Base-by-base conservation (phyloP, 2,888 invertebrate genomes). In the Ennomos erosarius region DNA sequence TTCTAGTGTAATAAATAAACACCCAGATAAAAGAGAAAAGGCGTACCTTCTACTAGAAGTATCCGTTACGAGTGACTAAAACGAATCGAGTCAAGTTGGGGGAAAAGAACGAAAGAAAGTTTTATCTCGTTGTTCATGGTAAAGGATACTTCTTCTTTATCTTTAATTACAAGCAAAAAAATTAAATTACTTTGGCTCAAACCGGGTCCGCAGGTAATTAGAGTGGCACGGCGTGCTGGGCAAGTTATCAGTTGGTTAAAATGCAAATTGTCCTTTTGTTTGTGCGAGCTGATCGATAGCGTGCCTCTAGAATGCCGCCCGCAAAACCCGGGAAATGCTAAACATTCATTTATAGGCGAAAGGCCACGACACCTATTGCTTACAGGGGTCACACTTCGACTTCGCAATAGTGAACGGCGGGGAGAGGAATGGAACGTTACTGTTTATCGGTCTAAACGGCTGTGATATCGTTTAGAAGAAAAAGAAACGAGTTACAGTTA, bases 221-320 rank as follows among this genome's bases (percentile, higher is more conserved):
- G 76, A 76, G 73, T 75, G 73, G 71, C 75, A 70, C 76, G 68
- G 71, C 74, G 81, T 75, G 77, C 78, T 77, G 75, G 80, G 75
- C 78, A 79, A 82, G 87, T 88, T 87, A 88, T 88, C 86, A 85
- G 86, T 85, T 85, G 82, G 84, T 88, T 89, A 88, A 88, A 88
- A 89, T 90, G 91, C 85, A 90, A 90, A 91, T 89, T 84, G 79
- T 82, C 79, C 84, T 85, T 90, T 89, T 88, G 89, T 90, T 87
- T 85, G 79, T 75, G 73, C 71, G 69, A 66, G 70, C 69, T 78
- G 80, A 85, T 85, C 81, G 82, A 79, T 82, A 78, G 69, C 68
- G 70, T 66, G 62, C 75, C 74, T 67, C 70, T 68, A 69, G 69
- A 60, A 64, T 60, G 62, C 69, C 60, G 65, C 65, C 65, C 59